Evolutionary conservation across 1,140 invertebrate genomes (phyloP).

Genomic region (Delia radicum): DNA sequence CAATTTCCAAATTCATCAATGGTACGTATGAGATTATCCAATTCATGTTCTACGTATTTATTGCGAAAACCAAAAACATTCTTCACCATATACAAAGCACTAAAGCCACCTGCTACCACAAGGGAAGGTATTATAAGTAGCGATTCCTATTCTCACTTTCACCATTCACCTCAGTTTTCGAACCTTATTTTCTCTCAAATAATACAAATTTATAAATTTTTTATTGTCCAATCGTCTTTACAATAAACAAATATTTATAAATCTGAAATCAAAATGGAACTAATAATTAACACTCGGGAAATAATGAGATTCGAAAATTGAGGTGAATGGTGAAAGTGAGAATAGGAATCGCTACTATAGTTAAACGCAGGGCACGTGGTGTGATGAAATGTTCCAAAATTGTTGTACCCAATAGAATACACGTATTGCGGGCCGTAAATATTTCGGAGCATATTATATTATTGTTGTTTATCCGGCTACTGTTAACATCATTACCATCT

Average conservation of each 20-base stretch:
- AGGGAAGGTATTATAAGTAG: conserved; percentile 40
- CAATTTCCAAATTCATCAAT: conserved; percentile 54
- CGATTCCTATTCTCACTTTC: no score
- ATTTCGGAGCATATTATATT: conserved; percentile 15
- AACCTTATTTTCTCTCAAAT: no score
- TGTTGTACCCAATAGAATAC: conserved; percentile 40
- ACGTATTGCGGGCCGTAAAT: conserved; percentile 42
- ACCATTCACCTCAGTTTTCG: no score
- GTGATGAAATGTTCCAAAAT: conserved; percentile 47
- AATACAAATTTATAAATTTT: no score
- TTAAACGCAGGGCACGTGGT: conserved; percentile 37
- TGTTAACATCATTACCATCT: background rate
- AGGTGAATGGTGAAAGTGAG: no score
- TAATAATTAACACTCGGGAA: no score
- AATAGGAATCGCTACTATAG: no score
- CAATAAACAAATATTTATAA: no score
- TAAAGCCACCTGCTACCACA: conserved; percentile 40
- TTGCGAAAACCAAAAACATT: conserved; percentile 50
- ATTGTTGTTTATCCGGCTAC: background rate
- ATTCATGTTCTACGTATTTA: conserved; percentile 47
- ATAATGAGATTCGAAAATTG: no score
- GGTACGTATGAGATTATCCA: conserved; percentile 46
- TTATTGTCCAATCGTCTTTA: no score
- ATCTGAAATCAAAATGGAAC: no score
- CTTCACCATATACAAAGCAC: conserved; percentile 41